Evolutionary conservation across 2,888 invertebrate genomes (phyloP), one percentile per base, ranked within the genome.

Genomic region (Nymphalis urticae): DNA sequence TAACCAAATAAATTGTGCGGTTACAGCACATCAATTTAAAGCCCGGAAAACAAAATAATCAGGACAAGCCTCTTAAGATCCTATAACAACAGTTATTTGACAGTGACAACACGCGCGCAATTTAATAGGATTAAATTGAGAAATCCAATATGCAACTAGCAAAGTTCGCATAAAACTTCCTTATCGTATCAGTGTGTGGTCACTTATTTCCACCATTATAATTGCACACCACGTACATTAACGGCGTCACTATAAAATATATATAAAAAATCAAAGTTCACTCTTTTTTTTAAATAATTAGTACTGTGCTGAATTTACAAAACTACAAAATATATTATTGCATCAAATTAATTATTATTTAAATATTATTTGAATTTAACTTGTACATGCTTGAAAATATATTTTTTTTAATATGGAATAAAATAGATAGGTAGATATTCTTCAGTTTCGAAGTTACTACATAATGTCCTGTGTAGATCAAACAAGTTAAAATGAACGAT

Each of bases 1-100:
- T 85, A 87, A 88, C 75, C 73, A 73, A 73, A 76, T 79, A 80
- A 81, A 83, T 83, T 80, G 76, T 77, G 79, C 78, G 77, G 79
- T 77, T 78, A 80, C 75, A 75, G 69, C 64, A 72, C 71, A 64
- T 75, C 78, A 77, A 80, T 80, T 77, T 73, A 72, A 73, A 75
- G 74, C 73, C 79, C 78, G 80, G 79, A 79, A 79, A 78, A 78
- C 75, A 73, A 76, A 79, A 72, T 77, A 74, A 75, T 75, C 75
- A 72, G 74, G 69, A 71, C 68, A 70, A 72, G 47, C 60, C 62
- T 64, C 7, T 32, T 13, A 50, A 42, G 48, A 9, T 63, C 51
- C 64, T 66, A 64, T 21, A 56, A 71, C 48, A 71, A 60, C 21
- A 48, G 54, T 56, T 48, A 50, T 63, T 56, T 6, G 48, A 53